These are phyloP conservation scores for Psittacula echo DNA, from an alignment of 2,797 vertebrate genomes.

Conservation along the genomic window DNA sequence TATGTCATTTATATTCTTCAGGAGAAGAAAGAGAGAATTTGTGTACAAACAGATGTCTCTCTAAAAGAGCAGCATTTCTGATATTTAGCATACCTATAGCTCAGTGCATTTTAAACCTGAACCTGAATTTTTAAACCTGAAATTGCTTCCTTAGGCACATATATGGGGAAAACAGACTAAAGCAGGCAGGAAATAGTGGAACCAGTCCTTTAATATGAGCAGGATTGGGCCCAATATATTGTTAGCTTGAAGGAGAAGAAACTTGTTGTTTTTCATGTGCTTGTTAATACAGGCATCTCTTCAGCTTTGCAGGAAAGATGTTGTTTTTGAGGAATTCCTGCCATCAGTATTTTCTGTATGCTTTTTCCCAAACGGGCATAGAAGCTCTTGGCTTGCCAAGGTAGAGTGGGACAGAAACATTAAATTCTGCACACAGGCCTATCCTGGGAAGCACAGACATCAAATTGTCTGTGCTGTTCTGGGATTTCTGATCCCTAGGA, in stretches of 20 bases:
- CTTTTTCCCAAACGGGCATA: not conserved
- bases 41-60: constrained; percentile 28
- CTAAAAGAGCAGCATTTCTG: constrained; percentile 34
- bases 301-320: not conserved
- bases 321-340: not conserved
- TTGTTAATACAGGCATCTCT: not conserved
- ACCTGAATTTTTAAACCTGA: constrained; percentile 28
- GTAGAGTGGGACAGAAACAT: not conserved
- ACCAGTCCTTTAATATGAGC: not conserved
- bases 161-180: not conserved
- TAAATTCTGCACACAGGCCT: not conserved
- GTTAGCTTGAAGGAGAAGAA: not conserved
- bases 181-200: not conserved
- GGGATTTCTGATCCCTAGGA: not conserved
- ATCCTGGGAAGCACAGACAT: not conserved
- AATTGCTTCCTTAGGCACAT: constrained; percentile 5
- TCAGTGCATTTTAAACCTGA: constrained; percentile 45
- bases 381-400: not conserved
- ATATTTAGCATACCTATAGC: constrained; percentile 33
- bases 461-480: not conserved
- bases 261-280: not conserved
- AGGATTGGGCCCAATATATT: not conserved
- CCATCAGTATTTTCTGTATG: not conserved
- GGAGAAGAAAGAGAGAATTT: constrained; percentile 31
- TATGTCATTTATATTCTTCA: constrained; percentile 45